Conservation (phyloP, 2,113 vertebrate species). For the Machaerirhynchus nigripectus region DNA sequence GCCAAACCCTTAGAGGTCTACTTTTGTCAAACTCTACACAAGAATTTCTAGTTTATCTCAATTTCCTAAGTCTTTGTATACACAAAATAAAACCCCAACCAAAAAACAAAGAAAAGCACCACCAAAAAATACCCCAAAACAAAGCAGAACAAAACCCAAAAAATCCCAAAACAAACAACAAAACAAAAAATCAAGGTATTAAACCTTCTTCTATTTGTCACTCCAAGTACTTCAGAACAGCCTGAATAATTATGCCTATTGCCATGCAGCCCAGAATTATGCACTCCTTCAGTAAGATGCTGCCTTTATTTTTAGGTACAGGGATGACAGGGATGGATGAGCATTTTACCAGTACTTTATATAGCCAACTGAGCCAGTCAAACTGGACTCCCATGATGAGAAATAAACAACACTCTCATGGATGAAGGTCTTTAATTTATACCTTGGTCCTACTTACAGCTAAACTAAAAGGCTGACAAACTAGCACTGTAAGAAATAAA, state of each 20-base stretch:
- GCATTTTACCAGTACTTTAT: background rate
- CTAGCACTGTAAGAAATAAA: background rate
- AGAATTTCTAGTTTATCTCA: background rate
- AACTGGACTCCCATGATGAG: background rate
- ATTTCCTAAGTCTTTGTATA: background rate
- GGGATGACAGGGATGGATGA: background rate
- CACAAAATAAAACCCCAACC: rapidly evolving
- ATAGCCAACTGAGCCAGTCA: background rate
- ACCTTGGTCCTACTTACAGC: background rate
- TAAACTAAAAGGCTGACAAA: background rate
- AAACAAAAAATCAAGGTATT: background rate
- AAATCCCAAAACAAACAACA: background rate
- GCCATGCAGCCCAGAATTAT: background rate
- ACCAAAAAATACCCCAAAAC: background rate
- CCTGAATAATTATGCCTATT: background rate
- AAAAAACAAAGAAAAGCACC: background rate
- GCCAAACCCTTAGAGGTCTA: background rate
- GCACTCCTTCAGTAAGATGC: background rate
- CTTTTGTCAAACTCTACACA: background rate
- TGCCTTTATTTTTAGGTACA: background rate
- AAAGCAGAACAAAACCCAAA: rapidly evolving
- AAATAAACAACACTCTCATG: background rate
- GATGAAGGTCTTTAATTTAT: background rate
- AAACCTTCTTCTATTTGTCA: background rate
- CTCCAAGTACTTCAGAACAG: background rate